Percentiles rank a stretch among this genome's conserved stretches.
Conservation (phyloP, 2,888 invertebrate genomes). For the Lepidonotus clava region DNA sequence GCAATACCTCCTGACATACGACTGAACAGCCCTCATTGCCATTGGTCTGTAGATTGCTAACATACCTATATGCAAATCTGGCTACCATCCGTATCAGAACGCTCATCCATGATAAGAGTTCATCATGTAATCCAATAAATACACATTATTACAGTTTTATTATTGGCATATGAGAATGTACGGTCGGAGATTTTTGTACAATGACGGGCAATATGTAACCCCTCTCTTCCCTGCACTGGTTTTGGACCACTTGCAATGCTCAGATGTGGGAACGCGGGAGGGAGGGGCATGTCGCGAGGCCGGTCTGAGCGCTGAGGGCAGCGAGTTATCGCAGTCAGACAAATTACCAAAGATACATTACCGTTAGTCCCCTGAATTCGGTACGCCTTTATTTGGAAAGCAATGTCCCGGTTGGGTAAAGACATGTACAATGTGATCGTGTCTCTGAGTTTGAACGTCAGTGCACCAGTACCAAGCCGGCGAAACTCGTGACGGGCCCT, state of each 20-base stretch:
- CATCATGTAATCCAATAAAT: constrained; percentile 9
- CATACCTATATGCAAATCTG: constrained; percentile 41
- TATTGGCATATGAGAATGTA: constrained; percentile 26
- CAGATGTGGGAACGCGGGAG: no score
- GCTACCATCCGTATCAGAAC: constrained; percentile 15
- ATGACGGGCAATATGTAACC: constrained; percentile 15
- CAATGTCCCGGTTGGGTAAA: no score
- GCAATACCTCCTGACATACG: constrained; percentile 7
- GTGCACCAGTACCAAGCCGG: no score
- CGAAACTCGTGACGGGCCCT: no score
- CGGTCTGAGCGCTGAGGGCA: no score
- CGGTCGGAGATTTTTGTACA: constrained; percentile 19
- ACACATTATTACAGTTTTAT: constrained; percentile 27
- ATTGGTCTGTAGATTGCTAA: constrained; percentile 42
- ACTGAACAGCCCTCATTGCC: constrained; percentile 28
- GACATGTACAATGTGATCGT: no score
- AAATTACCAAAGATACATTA: no score
- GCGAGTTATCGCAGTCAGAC: no score
- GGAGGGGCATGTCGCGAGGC: no score
- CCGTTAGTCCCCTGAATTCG: no score
- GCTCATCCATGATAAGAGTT: background rate
- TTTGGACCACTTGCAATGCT: constrained; percentile 1
- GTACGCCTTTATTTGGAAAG: no score
- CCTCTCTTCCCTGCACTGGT: constrained; percentile 16
- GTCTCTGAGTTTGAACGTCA: no score